Conservation (phyloP, 2,888 invertebrate species). For the Strigamia transsilvanica region DNA sequence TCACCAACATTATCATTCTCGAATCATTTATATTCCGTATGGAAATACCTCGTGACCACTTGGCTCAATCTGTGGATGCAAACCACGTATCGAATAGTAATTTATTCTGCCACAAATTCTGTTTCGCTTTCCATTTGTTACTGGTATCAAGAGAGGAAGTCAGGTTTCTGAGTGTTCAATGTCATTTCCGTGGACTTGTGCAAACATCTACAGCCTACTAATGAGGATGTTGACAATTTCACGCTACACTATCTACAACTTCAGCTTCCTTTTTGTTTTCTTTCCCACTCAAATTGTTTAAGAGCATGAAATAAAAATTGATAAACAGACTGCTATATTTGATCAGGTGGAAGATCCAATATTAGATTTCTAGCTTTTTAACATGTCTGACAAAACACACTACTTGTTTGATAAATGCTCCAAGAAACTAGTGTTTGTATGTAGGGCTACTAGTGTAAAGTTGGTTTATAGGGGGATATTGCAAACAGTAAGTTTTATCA, state of each 20-base stretch:
- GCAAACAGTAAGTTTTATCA: no score
- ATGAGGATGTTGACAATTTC: slow-evolving; percentile 49
- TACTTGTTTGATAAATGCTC: background rate
- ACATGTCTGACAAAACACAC: background rate
- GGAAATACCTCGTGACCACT: slow-evolving; percentile 6
- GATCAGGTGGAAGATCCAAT: background rate
- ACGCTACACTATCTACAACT: slow-evolving; percentile 15
- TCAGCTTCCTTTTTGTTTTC: slow-evolving; percentile 28
- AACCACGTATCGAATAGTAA: slow-evolving; percentile 33
- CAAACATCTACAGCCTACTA: slow-evolving; percentile 47
- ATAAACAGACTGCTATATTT: background rate
- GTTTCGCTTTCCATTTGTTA: slow-evolving; percentile 37
- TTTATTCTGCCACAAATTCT: slow-evolving; percentile 20
- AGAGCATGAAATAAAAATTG: slow-evolving; percentile 34
- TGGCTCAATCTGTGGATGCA: slow-evolving; percentile 16
- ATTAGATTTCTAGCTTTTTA: background rate
- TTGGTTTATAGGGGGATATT: no score
- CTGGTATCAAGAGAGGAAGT: slow-evolving; percentile 32
- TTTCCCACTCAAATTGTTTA: slow-evolving; percentile 12
- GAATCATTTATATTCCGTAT: background rate
- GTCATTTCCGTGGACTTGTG: slow-evolving; percentile 46
- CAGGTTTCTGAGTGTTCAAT: slow-evolving; percentile 42
- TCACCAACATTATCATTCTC: background rate
- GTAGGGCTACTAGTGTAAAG: no score
- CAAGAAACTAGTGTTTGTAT: background rate